Percentiles rank a stretch among this genome's conserved stretches.
These are phyloP conservation scores for Lepidostoma basale DNA, from an alignment of 1,140 invertebrate genomes.

Conservation along the genomic window DNA sequence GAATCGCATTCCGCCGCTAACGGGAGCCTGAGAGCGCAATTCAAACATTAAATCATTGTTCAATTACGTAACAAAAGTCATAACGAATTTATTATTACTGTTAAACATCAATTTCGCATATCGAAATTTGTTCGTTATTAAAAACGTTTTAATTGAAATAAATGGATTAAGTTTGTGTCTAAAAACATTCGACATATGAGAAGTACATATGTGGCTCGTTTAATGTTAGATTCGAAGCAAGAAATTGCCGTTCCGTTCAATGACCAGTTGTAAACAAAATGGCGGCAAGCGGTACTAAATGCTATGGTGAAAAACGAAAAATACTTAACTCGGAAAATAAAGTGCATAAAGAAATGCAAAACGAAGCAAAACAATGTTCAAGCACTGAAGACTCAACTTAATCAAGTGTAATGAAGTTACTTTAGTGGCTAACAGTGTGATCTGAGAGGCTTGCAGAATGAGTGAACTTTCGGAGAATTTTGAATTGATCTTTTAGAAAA, in stretches of 20 bases:
- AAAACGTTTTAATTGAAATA: too few relatives aligned
- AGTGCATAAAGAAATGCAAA: constrained; percentile 18
- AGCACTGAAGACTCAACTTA: not conserved
- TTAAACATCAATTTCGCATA: too few relatives aligned
- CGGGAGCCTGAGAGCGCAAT: not conserved
- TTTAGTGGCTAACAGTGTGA: not conserved
- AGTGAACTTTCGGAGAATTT: not conserved
- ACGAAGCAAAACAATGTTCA: not conserved
- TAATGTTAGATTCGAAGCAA: not conserved
- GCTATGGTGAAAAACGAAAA: constrained; percentile 19
- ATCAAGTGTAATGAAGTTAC: too few relatives aligned
- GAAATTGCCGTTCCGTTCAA: not conserved
- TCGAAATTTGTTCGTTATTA: too few relatives aligned
- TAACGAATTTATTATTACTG: too few relatives aligned
- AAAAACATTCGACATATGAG: too few relatives aligned
- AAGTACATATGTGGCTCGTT: too few relatives aligned
- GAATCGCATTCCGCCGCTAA: not conserved
- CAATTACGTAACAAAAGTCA: not conserved
- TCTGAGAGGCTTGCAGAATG: not conserved
- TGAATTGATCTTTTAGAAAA: not conserved
- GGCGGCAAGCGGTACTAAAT: constrained; percentile 17
- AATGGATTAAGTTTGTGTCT: too few relatives aligned
- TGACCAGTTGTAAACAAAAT: constrained; percentile 2
- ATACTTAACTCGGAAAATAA: constrained; percentile 7
- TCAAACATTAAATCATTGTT: not conserved